A percentile compares a stretch with the other conserved stretches of the same genome.
Conservation (phyloP, 2,888 invertebrate genomes). For the Heterodera filipjevi region DNA sequence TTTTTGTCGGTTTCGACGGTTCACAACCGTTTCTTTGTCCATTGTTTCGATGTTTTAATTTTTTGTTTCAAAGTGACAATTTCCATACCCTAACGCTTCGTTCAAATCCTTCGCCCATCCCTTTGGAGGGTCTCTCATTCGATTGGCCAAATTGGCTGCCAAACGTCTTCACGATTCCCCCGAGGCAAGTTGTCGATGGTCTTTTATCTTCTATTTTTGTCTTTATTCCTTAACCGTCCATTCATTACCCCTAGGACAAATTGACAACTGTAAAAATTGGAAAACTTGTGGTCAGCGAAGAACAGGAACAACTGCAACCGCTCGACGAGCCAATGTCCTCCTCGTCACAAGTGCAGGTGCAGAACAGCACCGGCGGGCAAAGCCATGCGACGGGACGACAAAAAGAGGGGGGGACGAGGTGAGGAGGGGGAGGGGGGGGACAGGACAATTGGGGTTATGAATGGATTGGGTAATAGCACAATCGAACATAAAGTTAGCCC, state of each 20-base stretch:
- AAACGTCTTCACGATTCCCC: conserved; percentile 33
- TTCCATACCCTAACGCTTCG: not conserved
- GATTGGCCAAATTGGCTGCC: conserved; percentile 35
- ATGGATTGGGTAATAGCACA: no score
- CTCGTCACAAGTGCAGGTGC: not conserved
- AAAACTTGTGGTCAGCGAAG: conserved; percentile 25
- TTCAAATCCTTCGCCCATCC: not conserved
- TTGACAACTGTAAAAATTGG: conserved; percentile 39
- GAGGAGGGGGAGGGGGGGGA: conserved; percentile 40
- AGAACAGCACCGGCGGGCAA: conserved; percentile 21
- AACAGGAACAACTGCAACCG: not conserved
- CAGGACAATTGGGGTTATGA: conserved; percentile 29
- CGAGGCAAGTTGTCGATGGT: conserved; percentile 20
- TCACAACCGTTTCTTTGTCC: not conserved
- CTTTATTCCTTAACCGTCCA: not conserved
- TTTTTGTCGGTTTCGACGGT: not conserved
- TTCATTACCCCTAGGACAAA: conserved; percentile 25
- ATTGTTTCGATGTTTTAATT: not conserved
- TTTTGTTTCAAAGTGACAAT: not conserved
- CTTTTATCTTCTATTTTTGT: not conserved
- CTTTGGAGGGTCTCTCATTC: not conserved
- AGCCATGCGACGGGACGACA: conserved; percentile 19
- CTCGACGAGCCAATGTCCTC: conserved; percentile 13
- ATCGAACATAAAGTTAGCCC: no score
- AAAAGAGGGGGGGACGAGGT: conserved; percentile 40